phyloP scores from a whole-genome alignment of 2,888 invertebrate species.

The Microctonus brassicae region DNA sequence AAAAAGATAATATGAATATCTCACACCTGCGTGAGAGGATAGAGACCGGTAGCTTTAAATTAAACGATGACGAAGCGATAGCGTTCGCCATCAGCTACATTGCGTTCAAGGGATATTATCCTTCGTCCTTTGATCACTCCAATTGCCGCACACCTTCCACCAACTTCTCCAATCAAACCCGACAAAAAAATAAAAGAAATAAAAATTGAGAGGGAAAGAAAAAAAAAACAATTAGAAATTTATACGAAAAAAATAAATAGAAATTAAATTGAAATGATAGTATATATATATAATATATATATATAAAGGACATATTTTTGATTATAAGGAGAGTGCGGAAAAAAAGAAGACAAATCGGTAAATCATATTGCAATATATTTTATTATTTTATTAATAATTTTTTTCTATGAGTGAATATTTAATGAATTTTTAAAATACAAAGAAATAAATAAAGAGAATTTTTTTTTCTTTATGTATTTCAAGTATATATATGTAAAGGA shows the following conservation, averaged over 20 bases:
- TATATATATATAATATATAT: not conserved
- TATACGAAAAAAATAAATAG: not conserved
- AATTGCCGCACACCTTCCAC: slow-evolving; percentile 34
- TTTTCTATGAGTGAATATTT: not conserved
- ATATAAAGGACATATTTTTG: not conserved
- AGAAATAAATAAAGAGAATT: no score
- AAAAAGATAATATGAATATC: slow-evolving; percentile 26
- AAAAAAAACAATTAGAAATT: not conserved
- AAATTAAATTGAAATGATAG: not conserved
- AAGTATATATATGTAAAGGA: no score
- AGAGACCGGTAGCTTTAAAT: slow-evolving; percentile 42
- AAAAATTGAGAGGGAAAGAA: not conserved
- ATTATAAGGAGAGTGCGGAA: no score
- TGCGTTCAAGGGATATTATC: slow-evolving; percentile 31
- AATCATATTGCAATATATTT: not conserved
- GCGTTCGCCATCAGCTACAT: slow-evolving; percentile 3
- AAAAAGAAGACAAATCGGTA: no score
- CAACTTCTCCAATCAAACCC: not conserved
- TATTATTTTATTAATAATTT: not conserved
- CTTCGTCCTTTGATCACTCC: slow-evolving; percentile 38
- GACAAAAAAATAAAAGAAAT: not conserved
- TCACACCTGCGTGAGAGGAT: slow-evolving; percentile 35
- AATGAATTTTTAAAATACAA: no score
- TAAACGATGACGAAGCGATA: slow-evolving; percentile 40
- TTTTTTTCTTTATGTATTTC: no score